A percentile compares a stretch with the other conserved stretches of the same genome.
phyloP scores from a whole-genome alignment of 2,797 vertebrate genomes.

The Enteromius trimaculatus region DNA sequence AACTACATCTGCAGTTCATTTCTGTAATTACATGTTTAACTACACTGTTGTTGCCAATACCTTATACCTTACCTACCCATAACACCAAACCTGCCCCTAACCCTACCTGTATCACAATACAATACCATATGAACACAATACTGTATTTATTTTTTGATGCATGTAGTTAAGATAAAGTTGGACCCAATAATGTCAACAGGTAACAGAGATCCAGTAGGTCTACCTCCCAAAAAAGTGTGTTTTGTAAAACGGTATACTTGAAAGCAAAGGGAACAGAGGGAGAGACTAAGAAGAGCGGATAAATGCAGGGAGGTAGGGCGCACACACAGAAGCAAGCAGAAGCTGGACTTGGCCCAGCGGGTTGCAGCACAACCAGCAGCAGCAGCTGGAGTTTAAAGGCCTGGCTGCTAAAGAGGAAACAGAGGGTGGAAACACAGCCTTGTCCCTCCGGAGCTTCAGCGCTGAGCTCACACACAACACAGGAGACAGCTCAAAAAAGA shows the following conservation, averaged over 20 bases:
- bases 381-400: constrained; percentile 59
- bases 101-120: too few relatives aligned
- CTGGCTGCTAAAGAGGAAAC: constrained; percentile 43
- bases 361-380: constrained; percentile 55
- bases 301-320: constrained; percentile 6
- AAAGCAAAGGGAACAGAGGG: neutral
- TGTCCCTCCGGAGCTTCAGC: constrained; percentile 9
- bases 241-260: neutral
- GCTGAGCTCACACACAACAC: constrained; percentile 23
- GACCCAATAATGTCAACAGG: neutral
- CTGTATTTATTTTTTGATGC: too few relatives aligned
- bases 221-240: neutral
- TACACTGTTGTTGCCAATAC: too few relatives aligned
- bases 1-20: too few relatives aligned
- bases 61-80: too few relatives aligned
- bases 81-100: too few relatives aligned
- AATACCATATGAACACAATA: too few relatives aligned
- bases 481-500: constrained; percentile 13
- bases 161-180: too few relatives aligned
- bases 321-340: constrained; percentile 16
- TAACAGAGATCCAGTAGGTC: neutral
- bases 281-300: neutral
- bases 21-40: too few relatives aligned
- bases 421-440: constrained; percentile 54
- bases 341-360: constrained; percentile 52